Evolutionary conservation across 2,797 vertebrate species (phyloP), one percentile per base, ranked within the genome.

Genomic region (Prionace glauca): DNA sequence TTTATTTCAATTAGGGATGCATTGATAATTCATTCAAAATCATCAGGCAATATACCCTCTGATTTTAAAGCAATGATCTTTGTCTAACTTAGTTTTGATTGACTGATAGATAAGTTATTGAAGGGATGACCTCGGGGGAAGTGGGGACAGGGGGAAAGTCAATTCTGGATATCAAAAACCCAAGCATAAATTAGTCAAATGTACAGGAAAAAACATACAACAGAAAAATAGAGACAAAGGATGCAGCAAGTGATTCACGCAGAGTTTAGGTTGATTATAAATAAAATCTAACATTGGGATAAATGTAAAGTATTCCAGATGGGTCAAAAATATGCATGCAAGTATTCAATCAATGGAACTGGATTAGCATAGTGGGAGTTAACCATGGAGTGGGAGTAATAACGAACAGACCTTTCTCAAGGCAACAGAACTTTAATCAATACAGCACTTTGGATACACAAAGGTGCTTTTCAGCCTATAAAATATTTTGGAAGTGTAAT

Each of bases 1-100:
- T 41, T 69, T 92, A 92, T 92, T 92, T 92, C 65, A 92, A 41
- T 92, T 92, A 69, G 22, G 9, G 20, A 11, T 92, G n/a, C 90
- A 92, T 92, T 92, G 41, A 69, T 18, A 36, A 92, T 69, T 41
- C 90, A 69, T 62, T 7, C 56, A 4, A 90, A 92, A 92, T 10
- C 29, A 18, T 69, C 62, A 20, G n/a, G 62, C n/a, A 67, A 69
- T 16, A 16, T 62, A 62, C 90, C 36, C 41, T 69, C 10, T 92
- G 18, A 69, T 24, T 67, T 41, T 26, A 1, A 36, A 36, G n/a
- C 18, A 41, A 8, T 92, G 0, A n/a, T 41, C 0, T 36, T 36
- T 65, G 10, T 67, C 90, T 69, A 92, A 92, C 41, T 41, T 32
- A 92, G 22, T 3, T 14, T 69, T 92, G n/a, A 62, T 92, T 41